Evolutionary conservation across 2,888 invertebrate genomes (phyloP).

Genomic region (Biston stratarius): DNA sequence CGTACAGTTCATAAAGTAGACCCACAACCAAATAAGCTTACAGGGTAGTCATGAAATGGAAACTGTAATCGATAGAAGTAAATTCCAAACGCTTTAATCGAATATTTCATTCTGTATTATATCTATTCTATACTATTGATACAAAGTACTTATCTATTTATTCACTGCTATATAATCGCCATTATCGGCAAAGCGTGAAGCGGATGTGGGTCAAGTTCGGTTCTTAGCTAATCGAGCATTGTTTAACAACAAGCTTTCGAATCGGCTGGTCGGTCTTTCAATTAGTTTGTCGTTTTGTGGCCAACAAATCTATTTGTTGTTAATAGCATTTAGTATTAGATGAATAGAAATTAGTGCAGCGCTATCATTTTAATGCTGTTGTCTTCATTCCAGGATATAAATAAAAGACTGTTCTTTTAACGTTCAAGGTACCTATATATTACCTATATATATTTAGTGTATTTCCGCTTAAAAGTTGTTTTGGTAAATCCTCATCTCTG

Average conservation of each 20-base stretch:
- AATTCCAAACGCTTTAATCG: neutral
- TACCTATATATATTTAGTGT: too few species aligned
- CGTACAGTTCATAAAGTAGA: too few species aligned
- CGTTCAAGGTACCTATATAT: too few species aligned
- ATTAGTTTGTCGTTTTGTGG: conserved; percentile 28
- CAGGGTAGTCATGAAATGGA: too few species aligned
- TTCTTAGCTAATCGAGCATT: conserved; percentile 34
- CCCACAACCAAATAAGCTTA: too few species aligned
- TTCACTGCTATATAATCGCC: conserved; percentile 18
- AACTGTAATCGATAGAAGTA: too few species aligned
- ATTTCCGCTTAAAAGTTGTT: too few species aligned
- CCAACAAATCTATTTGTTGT: conserved; percentile 1
- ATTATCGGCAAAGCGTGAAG: conserved; percentile 29
- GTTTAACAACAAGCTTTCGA: conserved; percentile 39
- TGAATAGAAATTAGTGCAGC: too few species aligned
- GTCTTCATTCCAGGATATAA: too few species aligned
- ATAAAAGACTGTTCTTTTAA: too few species aligned
- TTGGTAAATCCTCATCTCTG: too few species aligned
- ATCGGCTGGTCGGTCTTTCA: conserved; percentile 29
- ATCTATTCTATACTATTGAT: neutral
- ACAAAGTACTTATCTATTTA: conserved; percentile 10
- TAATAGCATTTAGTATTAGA: neutral
- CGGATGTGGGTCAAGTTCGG: conserved; percentile 39
- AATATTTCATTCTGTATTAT: neutral
- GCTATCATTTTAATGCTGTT: too few species aligned